phyloP scores from a whole-genome alignment of 2,888 invertebrate genomes.

The Periphyllus acericola region DNA sequence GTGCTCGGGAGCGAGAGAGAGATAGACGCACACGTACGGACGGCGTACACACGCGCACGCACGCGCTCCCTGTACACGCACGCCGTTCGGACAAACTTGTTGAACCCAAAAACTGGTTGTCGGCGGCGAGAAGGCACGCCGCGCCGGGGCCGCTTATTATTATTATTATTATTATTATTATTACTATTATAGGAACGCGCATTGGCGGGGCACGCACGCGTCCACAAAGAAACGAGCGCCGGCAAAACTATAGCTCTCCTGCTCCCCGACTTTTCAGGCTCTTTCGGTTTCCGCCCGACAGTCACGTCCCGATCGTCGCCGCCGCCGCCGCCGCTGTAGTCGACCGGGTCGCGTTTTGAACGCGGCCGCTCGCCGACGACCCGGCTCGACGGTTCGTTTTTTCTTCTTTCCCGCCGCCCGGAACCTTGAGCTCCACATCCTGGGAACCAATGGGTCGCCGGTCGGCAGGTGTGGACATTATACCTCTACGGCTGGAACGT shows the following conservation, averaged over 20 bases:
- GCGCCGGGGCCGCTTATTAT: slow-evolving; percentile 37
- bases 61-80: not conserved
- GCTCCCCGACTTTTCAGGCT: not conserved
- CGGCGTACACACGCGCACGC: not conserved
- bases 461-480: slow-evolving; percentile 50
- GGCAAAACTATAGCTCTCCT: not conserved
- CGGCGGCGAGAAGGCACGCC: slow-evolving; percentile 44
- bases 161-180: slow-evolving; percentile 25
- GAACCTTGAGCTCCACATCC: slow-evolving; percentile 39
- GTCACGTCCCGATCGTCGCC: not conserved
- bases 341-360: not conserved
- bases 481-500: not conserved
- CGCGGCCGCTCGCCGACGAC: not conserved
- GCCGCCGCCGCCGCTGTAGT: not conserved
- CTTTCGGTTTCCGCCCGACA: not conserved
- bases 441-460: slow-evolving; percentile 56
- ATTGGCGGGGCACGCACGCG: slow-evolving; percentile 2
- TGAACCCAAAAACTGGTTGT: slow-evolving; percentile 61
- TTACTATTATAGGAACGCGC: slow-evolving; percentile 18
- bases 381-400: slow-evolving; percentile 22
- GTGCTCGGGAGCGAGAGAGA: not conserved
- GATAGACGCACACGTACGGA: not conserved
- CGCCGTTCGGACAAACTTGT: slow-evolving; percentile 49
- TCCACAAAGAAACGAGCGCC: slow-evolving; percentile 35
- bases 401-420: slow-evolving; percentile 6